Conservation (phyloP, 2,888 invertebrate species). For the Pecten maximus region DNA sequence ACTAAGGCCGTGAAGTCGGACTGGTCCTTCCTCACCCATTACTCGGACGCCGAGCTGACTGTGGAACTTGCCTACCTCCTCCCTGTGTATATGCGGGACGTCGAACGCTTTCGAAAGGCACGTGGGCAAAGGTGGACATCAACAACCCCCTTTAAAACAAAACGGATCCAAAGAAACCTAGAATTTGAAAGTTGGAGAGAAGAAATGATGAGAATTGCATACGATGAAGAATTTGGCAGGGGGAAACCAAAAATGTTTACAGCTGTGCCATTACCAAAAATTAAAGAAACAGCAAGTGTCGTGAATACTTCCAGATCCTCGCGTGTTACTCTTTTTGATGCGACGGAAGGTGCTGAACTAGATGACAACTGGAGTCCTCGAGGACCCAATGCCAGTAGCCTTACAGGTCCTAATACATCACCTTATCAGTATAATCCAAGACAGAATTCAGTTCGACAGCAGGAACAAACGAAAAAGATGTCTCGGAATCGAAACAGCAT, state of each 20-base stretch:
- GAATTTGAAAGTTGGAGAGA: slow-evolving; percentile 3
- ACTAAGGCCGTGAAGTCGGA: background rate
- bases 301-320: background rate
- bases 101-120: background rate
- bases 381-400: background rate
- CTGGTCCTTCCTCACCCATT: slow-evolving; percentile 1
- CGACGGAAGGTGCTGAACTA: background rate
- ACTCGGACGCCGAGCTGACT: background rate
- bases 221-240: background rate
- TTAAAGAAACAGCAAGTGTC: background rate
- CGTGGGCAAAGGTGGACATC: background rate
- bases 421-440: background rate
- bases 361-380: background rate
- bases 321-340: background rate
- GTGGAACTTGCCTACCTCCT: slow-evolving; percentile 9
- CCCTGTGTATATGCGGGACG: background rate
- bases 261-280: slow-evolving; percentile 9
- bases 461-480: background rate
- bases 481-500: background rate
- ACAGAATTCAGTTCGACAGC: background rate
- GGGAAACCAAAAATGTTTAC: slow-evolving; percentile 13
- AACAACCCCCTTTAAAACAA: background rate
- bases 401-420: background rate
- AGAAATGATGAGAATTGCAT: slow-evolving; percentile 16
- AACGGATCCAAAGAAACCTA: background rate